Base-by-base conservation (phyloP, 2,113 vertebrate genomes). In the Hepsetus odoe region DNA sequence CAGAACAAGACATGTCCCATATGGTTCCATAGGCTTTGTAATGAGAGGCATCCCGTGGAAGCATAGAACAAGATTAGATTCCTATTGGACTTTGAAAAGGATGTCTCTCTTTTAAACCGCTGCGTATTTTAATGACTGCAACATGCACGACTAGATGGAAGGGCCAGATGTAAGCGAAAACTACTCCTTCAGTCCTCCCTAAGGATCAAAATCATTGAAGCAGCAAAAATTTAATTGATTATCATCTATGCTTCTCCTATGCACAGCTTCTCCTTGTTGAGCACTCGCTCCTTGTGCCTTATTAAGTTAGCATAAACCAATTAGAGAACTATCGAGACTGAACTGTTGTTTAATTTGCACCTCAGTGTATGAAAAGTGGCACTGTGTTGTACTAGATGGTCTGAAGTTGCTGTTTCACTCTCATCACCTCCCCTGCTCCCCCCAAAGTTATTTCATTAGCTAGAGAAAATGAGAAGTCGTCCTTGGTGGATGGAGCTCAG, bases 401-500 rank as follows among this genome's bases (percentile, higher is more conserved):
- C 30, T 18, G 59, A 62, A 30, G 30, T 32, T 33, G 28, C 30
- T 62, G 14, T 32, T 32, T 33, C 56, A 49, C 46, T 24, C 51
- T n/a, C 9, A 24, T 1, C n/a, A 18, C 51, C 26, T 0, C 14
- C 13, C 58, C 20, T 14, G 6, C 30, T 18, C 30, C 30, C 26
- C 30, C 12, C 9, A 32, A 62, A 62, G 59, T 62, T 30, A 62
- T 32, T 32, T 32, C 59, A 62, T 62, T 62, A 62, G 33, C 59
- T 32, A 18, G 59, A 18, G 26, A 62, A 55, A 55, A 55, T 55
- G 51, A 55, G 51, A 55, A 55, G 51, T 55, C 51, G 51, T 55
- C 51, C 51, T 55, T 55, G 51, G 51, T 55, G 51, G 51, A 55
- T 55, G 51, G 51, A 55, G 51, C 51, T n/a, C 59, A 32, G 26